These are phyloP conservation scores for Sminthurinus aureus DNA, from an alignment of 2,888 invertebrate genomes.

Conservation along the genomic window DNA sequence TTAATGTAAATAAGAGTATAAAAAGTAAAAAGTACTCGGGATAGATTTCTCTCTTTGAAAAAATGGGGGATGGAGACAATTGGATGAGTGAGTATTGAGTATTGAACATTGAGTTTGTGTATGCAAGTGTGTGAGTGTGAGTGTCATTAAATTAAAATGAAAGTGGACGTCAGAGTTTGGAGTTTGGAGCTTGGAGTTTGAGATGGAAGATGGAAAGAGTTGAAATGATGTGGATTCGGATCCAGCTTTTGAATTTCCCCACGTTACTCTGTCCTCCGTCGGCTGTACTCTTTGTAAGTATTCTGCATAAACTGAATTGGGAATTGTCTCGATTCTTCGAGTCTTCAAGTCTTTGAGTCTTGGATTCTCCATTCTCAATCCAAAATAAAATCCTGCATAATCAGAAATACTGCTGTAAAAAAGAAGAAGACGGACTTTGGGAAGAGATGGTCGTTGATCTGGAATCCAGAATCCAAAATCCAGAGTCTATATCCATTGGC, in stretches of 20 bases:
- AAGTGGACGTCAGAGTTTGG: constrained; percentile 28
- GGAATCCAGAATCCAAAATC: not conserved
- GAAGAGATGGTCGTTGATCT: constrained; percentile 27
- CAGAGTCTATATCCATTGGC: constrained; percentile 10
- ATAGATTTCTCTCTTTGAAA: not conserved
- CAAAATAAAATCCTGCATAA: constrained; percentile 44
- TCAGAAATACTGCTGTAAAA: constrained; percentile 27
- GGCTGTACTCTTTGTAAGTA: not conserved
- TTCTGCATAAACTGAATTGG: not conserved
- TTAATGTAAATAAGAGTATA: too few species aligned
- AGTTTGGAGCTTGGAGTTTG: constrained; percentile 23
- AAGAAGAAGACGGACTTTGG: constrained; percentile 33
- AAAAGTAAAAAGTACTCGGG: not conserved
- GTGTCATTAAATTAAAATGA: not conserved
- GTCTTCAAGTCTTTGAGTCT: too few species aligned
- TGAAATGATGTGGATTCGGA: too few species aligned
- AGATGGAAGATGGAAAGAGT: not conserved
- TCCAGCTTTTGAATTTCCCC: too few species aligned
- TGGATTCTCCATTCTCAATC: not conserved
- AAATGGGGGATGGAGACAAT: constrained; percentile 5
- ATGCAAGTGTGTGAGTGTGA: not conserved
- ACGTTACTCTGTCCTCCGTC: too few species aligned
- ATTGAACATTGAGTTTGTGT: not conserved
- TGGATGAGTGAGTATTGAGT: not conserved
- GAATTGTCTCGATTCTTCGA: not conserved